These are phyloP conservation scores for Drosophila flavopinicola DNA, from an alignment of 2,888 invertebrate species.

Conservation along the genomic window DNA sequence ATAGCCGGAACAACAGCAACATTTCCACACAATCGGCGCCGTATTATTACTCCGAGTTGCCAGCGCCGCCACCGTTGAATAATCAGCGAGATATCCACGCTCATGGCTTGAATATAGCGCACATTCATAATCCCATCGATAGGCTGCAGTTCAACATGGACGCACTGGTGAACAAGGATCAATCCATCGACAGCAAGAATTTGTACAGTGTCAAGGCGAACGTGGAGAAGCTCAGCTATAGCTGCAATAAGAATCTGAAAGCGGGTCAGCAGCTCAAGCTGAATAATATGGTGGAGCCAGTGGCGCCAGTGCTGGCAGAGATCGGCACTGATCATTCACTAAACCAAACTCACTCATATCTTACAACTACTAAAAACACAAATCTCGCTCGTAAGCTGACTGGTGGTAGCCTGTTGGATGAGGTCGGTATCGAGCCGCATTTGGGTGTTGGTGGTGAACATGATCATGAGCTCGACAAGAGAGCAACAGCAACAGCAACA, in stretches of 20 bases:
- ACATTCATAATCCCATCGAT: constrained; percentile 86
- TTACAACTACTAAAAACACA: constrained; percentile 74
- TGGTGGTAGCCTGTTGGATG: constrained; percentile 65
- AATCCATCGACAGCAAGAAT: constrained; percentile 83
- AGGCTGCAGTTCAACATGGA: constrained; percentile 85
- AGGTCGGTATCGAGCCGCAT: constrained; percentile 35
- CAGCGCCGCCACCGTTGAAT: constrained; percentile 86
- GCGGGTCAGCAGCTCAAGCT: constrained; percentile 64
- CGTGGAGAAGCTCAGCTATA: constrained; percentile 82
- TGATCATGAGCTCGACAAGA: constrained; percentile 32
- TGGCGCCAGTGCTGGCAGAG: constrained; percentile 24
- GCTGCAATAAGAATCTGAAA: constrained; percentile 76
- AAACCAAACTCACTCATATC: constrained; percentile 67
- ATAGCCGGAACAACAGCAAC: constrained; percentile 87
- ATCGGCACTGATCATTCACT: constrained; percentile 47
- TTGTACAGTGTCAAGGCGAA: constrained; percentile 82
- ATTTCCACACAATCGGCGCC: constrained; percentile 90
- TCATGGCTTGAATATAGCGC: constrained; percentile 78
- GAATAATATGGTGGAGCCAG: constrained; percentile 50
- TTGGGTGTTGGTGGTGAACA: constrained; percentile 29
- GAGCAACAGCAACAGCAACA: constrained; percentile 10
- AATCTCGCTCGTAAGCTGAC: constrained; percentile 69
- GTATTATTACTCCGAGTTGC: constrained; percentile 92
- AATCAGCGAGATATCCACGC: constrained; percentile 89
- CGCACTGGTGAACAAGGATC: constrained; percentile 88